Evolutionary conservation across 1,140 invertebrate species (phyloP).

Genomic region (Chelonus insularis): DNA sequence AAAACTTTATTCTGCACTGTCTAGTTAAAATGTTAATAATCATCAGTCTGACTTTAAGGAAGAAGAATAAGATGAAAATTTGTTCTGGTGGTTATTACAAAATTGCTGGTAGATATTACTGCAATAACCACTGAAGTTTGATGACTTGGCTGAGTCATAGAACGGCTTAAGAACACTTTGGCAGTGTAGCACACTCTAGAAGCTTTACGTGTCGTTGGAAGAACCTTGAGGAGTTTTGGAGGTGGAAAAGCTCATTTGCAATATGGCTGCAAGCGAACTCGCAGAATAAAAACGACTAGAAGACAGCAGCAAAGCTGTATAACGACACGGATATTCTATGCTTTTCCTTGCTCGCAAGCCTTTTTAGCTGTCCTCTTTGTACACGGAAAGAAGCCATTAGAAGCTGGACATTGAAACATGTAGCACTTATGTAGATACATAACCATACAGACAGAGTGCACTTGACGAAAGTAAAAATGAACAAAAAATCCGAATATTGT

Average conservation of each 20-base stretch:
- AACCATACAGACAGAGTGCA: no score
- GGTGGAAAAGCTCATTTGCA: constrained; percentile 1
- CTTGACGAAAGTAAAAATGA: no score
- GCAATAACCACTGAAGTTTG: constrained; percentile 1
- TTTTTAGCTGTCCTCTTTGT: neutral
- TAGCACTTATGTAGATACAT: no score
- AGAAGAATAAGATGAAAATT: constrained; percentile 4
- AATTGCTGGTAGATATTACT: neutral
- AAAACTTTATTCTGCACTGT: no score
- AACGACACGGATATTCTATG: constrained; percentile 4
- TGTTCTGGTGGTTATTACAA: neutral
- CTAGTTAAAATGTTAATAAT: no score
- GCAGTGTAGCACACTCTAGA: neutral
- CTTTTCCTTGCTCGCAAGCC: neutral
- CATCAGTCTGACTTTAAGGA: no score
- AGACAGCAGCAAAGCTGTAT: neutral
- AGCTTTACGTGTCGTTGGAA: neutral
- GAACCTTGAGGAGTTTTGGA: constrained; percentile 1
- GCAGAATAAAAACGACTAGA: neutral
- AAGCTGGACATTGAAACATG: neutral
- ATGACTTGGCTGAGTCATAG: constrained; percentile 3
- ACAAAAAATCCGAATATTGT: no score
- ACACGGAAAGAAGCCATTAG: constrained; percentile 7
- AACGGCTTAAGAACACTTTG: constrained; percentile 4
- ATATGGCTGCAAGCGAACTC: neutral